Percentiles rank a stretch among this genome's conserved stretches.
Conservation (phyloP, 2,113 vertebrate genomes). For the Buteo buteo region DNA sequence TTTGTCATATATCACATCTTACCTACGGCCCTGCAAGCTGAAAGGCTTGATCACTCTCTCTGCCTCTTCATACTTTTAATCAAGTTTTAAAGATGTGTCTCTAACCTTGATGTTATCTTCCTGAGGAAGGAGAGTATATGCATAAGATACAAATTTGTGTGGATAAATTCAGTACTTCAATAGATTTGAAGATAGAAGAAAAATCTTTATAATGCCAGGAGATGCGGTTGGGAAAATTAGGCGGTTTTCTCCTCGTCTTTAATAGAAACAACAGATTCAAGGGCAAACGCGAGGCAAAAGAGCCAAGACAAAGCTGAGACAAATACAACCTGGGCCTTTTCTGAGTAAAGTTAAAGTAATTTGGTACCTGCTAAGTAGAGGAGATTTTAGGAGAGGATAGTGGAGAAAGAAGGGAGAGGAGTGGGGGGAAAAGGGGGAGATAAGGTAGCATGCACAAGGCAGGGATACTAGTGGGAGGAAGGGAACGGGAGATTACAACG, state of each 20-base stretch:
- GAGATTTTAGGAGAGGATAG: neutral
- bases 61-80: neutral
- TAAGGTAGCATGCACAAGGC: neutral
- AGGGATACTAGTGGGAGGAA: neutral
- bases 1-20: neutral
- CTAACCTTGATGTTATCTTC: neutral
- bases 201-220: neutral
- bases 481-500: neutral
- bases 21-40: neutral
- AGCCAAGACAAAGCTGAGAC: neutral
- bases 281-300: neutral
- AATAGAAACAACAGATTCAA: neutral
- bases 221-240: neutral
- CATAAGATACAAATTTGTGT: neutral
- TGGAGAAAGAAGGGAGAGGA: neutral
- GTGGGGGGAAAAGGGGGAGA: rapidly evolving
- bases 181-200: neutral
- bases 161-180: neutral
- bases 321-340: neutral
- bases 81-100: neutral
- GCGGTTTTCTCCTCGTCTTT: neutral
- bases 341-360: neutral
- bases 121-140: neutral
- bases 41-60: neutral
- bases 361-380: neutral